These are phyloP conservation scores for Lasaia peninsularis DNA, from an alignment of 1,140 invertebrate genomes.

Conservation along the genomic window DNA sequence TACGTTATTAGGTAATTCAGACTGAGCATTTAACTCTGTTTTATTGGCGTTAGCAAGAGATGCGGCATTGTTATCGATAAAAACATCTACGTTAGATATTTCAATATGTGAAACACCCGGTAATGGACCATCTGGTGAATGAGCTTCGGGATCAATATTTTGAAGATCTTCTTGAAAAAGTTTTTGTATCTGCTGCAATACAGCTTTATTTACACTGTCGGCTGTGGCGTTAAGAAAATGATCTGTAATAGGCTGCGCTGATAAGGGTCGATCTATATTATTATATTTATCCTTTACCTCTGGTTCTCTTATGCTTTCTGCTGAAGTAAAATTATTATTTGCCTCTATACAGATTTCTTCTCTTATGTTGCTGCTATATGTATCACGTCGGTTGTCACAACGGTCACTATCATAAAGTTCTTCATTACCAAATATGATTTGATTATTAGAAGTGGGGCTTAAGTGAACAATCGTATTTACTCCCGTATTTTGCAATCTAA, in stretches of 20 bases:
- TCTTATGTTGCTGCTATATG: constrained; percentile 33
- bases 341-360: constrained; percentile 43
- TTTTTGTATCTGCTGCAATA: constrained; percentile 68
- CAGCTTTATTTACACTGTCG: constrained; percentile 58
- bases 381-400: constrained; percentile 35
- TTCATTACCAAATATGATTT: constrained; percentile 69
- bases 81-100: constrained; percentile 60
- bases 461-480: constrained; percentile 72
- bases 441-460: constrained; percentile 67
- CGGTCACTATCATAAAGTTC: constrained; percentile 49
- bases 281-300: constrained; percentile 14
- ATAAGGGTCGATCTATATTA: constrained; percentile 7
- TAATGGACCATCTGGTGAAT: constrained; percentile 29
- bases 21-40: constrained; percentile 25
- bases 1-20: background rate
- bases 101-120: constrained; percentile 61
- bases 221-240: constrained; percentile 34
- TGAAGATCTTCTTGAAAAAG: constrained; percentile 60
- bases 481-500: constrained; percentile 70
- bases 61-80: constrained; percentile 42
- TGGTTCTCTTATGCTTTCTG: constrained; percentile 30
- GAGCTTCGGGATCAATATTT: constrained; percentile 31
- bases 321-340: constrained; percentile 48
- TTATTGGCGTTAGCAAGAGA: constrained; percentile 24
- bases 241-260: constrained; percentile 19